Base-by-base conservation (phyloP, 2,888 invertebrate species). In the Rhagonycha lutea region DNA sequence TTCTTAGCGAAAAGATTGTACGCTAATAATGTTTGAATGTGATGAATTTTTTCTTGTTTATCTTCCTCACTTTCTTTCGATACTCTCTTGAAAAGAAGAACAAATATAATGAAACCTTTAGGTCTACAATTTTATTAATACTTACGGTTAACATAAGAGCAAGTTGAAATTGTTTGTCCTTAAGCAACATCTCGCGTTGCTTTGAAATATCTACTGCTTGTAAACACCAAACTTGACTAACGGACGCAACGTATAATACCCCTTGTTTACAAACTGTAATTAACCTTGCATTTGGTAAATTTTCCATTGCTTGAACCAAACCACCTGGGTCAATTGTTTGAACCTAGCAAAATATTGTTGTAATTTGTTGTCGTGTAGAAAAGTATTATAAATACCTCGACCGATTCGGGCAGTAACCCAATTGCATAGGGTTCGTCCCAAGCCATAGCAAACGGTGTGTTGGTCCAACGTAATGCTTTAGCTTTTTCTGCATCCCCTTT, bases 371-470 rank as follows among this genome's bases (percentile, higher is more conserved):
- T n/a, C 10, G 12, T n/a, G n/a, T 68, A 69, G 18, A 47, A 18
- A 8, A 3, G 12, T 24, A 69, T 18, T 14, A 61, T 69, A 26
- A 32, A 65, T 77, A 87, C 86, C 88, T 98, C 95, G 32, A 98
- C 91, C 80, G 92, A 92, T 83, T 95, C 96, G 69, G 94, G 91
- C 69, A 97, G 89, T 68, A 98, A 90, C 5, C 96, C 97, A 74
- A 99, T 89, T 18, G 97, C 90, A 87, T 96, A 99, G 0, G 99
- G 99, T 83, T 96, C 94, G 87, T 99, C 98, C 93, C 97, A 97
- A 28, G 94, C 97, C 79, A 94, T 89, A 77, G 91, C 91, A 75
- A 91, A 87, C 10, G 96, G 96, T 24, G 93, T 90, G 84, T 95
- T 95, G 4, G 92, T 90, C 96, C 96, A 96, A 84, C 93, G 93